Evolutionary conservation across 2,113 vertebrate genomes (phyloP).

Genomic region (Vanacampus margaritifer): DNA sequence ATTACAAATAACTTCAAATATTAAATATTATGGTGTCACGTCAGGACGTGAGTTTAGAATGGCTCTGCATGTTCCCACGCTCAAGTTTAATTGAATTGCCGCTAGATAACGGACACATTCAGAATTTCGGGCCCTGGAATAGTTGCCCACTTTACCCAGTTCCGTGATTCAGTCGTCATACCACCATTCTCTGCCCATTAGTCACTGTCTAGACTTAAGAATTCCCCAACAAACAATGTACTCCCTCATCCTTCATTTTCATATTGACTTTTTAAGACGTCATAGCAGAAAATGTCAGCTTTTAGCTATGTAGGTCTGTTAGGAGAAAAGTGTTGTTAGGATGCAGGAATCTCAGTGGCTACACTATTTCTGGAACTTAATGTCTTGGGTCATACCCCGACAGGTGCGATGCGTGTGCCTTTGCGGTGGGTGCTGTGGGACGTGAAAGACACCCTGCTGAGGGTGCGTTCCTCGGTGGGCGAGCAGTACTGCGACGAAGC

Average conservation of each 20-base stretch:
- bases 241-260: neutral
- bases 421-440: conserved; percentile 88
- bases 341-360: neutral
- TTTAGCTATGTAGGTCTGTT: neutral
- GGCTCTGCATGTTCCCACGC: neutral
- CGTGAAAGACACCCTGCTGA: conserved; percentile 87
- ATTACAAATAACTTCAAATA: neutral
- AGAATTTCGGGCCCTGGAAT: neutral
- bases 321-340: neutral
- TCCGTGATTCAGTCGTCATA: conserved; percentile 5
- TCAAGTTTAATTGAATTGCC: conserved; percentile 7
- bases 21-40: neutral
- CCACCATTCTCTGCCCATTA: conserved; percentile 1
- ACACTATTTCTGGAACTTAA: neutral
- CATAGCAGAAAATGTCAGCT: neutral
- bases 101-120: neutral
- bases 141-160: neutral
- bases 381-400: neutral
- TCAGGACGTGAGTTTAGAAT: neutral
- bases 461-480: conserved; percentile 78
- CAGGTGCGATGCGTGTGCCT: conserved; percentile 55
- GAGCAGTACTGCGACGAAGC: conserved; percentile 81
- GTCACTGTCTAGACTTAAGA: conserved; percentile 3
- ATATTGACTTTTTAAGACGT: neutral
- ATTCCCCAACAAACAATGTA: neutral